Evolutionary conservation across 2,888 invertebrate species (phyloP).

Genomic region (Phasia obesa): DNA sequence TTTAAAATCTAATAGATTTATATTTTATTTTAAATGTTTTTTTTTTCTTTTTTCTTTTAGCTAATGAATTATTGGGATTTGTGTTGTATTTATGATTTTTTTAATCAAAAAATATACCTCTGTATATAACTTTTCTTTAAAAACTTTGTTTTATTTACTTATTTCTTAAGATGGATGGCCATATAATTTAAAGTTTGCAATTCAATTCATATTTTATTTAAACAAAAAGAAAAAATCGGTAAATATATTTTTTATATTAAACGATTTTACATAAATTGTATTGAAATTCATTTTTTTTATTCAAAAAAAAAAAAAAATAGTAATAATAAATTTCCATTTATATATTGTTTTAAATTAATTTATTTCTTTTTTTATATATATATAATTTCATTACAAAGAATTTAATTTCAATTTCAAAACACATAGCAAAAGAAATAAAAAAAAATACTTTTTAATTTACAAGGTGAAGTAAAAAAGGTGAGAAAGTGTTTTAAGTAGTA

Average conservation of each 20-base stretch:
- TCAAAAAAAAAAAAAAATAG: not conserved
- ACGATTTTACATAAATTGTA: not conserved
- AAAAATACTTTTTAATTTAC: conserved; percentile 8
- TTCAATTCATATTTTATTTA: conserved; percentile 25
- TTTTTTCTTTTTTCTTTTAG: not conserved
- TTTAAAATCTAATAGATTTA: not conserved
- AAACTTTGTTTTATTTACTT: conserved; percentile 49
- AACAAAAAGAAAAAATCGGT: conserved; percentile 21
- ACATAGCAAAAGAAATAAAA: conserved; percentile 18
- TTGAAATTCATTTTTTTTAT: not conserved
- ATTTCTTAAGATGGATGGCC: conserved; percentile 68
- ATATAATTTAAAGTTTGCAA: conserved; percentile 55
- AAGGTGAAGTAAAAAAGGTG: conserved; percentile 23
- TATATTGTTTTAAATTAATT: conserved; percentile 35
- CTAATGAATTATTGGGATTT: conserved; percentile 27
- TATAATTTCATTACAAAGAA: conserved; percentile 60
- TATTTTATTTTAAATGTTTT: conserved; percentile 2
- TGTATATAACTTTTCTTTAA: conserved; percentile 34
- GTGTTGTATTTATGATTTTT: conserved; percentile 6
- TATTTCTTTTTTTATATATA: conserved; percentile 52
- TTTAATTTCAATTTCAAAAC: conserved; percentile 42
- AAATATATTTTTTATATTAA: not conserved
- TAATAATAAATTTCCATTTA: conserved; percentile 18
- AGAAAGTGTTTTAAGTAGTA: conserved; percentile 21
- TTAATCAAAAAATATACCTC: conserved; percentile 48